A percentile compares a stretch with the other conserved stretches of the same genome.
Conservation (phyloP, 2,888 invertebrate species). For the Allophyes oxyacanthae region DNA sequence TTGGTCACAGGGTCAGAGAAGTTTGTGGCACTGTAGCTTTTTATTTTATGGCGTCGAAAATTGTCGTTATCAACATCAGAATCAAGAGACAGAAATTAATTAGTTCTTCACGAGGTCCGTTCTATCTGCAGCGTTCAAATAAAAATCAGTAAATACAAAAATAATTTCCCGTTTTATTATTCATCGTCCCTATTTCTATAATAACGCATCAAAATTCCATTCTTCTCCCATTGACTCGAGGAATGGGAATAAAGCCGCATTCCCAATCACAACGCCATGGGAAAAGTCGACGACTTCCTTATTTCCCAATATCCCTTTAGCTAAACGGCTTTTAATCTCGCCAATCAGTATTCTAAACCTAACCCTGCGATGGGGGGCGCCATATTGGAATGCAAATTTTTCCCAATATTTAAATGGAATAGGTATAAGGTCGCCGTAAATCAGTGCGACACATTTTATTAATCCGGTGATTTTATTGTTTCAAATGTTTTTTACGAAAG, state of each 20-base stretch:
- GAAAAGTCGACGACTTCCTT: slow-evolving; percentile 47
- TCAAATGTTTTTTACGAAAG: slow-evolving; percentile 25
- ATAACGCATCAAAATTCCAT: slow-evolving; percentile 46
- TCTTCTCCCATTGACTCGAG: slow-evolving; percentile 33
- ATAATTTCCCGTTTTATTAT: slow-evolving; percentile 13
- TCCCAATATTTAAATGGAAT: slow-evolving; percentile 54
- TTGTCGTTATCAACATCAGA: too few relatives aligned
- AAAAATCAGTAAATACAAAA: slow-evolving; percentile 4
- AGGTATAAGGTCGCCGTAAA: slow-evolving; percentile 36
- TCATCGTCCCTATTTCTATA: slow-evolving; percentile 22
- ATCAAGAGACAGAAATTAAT: too few relatives aligned
- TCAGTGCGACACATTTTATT: slow-evolving; percentile 47
- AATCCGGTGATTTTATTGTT: slow-evolving; percentile 46
- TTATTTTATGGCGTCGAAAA: too few relatives aligned
- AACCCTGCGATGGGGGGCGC: slow-evolving; percentile 28
- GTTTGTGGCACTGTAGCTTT: too few relatives aligned
- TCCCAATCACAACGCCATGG: slow-evolving; percentile 34
- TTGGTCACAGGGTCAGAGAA: too few relatives aligned
- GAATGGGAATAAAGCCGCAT: slow-evolving; percentile 36
- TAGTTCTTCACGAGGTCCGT: too few relatives aligned
- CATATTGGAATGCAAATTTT: slow-evolving; percentile 55
- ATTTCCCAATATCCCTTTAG: slow-evolving; percentile 54
- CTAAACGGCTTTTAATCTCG: slow-evolving; percentile 51
- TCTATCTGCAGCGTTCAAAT: background rate
- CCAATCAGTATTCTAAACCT: slow-evolving; percentile 58